phyloP scores from a whole-genome alignment of 2,113 vertebrate species.

The Ctenodactylus gundi region DNA sequence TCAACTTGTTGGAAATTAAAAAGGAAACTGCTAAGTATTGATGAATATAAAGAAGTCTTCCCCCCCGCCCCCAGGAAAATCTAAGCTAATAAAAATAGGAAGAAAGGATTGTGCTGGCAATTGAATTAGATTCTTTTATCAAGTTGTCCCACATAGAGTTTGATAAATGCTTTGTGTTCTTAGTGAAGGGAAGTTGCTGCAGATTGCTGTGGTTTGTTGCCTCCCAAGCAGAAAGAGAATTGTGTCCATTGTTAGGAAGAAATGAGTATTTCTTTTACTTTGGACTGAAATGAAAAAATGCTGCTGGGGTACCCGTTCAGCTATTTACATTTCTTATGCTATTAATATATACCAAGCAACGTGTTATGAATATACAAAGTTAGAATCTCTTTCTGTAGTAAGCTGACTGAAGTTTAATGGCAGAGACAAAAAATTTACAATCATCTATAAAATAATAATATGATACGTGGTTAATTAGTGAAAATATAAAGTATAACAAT shows the following conservation, averaged over 20 bases:
- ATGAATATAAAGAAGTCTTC: slow-evolving; percentile 35
- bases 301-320: not conserved
- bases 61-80: not conserved
- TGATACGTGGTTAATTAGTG: not conserved
- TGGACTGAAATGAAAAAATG: not conserved
- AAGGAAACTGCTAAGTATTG: slow-evolving; percentile 38
- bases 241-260: not conserved
- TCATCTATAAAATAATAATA: not conserved
- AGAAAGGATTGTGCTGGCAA: not conserved
- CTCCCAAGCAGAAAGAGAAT: not conserved
- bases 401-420: not conserved
- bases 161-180: not conserved
- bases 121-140: not conserved
- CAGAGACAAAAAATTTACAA: not conserved
- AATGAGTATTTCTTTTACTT: not conserved
- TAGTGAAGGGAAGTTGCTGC: not conserved
- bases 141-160: not conserved
- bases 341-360: not conserved
- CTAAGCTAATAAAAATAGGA: slow-evolving; percentile 1
- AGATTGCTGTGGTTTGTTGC: not conserved
- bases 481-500: not conserved
- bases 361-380: not conserved
- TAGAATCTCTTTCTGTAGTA: not conserved
- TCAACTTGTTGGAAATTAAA: slow-evolving; percentile 47
- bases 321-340: not conserved